Evolutionary conservation across 35 echinoderm and acorn worm genomes (phyloP).

Genomic region (Anneissia japonica): DNA sequence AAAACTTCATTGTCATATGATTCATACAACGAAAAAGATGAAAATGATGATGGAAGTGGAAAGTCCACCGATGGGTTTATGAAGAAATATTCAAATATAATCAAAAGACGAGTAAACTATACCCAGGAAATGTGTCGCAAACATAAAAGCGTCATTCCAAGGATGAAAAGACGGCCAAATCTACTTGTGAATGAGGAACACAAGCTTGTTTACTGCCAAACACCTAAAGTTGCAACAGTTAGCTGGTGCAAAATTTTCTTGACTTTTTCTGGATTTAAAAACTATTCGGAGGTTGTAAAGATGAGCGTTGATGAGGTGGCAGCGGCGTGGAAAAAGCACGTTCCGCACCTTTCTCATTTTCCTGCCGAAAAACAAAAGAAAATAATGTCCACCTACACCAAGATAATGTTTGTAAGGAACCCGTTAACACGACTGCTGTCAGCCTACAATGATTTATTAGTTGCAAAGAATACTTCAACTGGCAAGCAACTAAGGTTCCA

Average conservation of each 20-base stretch:
- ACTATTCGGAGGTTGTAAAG: background rate
- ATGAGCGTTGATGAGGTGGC: background rate
- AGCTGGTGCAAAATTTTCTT: slow-evolving; percentile 51
- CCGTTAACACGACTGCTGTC: slow-evolving; percentile 54
- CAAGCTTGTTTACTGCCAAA: slow-evolving; percentile 52
- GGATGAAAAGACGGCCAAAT: background rate
- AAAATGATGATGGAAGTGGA: no score
- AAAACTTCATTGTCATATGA: no score
- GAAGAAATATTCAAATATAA: background rate
- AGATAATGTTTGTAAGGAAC: slow-evolving; percentile 51
- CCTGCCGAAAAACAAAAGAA: background rate
- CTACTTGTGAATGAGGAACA: slow-evolving; percentile 41
- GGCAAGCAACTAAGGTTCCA: background rate
- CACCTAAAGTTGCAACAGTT: slow-evolving; percentile 44
- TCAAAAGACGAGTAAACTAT: background rate
- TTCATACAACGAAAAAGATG: no score
- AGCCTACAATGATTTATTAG: slow-evolving; percentile 44
- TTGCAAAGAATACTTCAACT: background rate
- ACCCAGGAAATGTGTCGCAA: background rate
- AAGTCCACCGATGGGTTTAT: background rate
- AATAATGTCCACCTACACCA: slow-evolving; percentile 31
- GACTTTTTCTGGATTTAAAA: slow-evolving; percentile 11
- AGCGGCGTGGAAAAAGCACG: background rate
- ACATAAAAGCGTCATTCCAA: background rate
- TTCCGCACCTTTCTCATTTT: background rate